Conservation (phyloP, 2,888 invertebrate genomes). For the Leptura quadrifasciata region DNA sequence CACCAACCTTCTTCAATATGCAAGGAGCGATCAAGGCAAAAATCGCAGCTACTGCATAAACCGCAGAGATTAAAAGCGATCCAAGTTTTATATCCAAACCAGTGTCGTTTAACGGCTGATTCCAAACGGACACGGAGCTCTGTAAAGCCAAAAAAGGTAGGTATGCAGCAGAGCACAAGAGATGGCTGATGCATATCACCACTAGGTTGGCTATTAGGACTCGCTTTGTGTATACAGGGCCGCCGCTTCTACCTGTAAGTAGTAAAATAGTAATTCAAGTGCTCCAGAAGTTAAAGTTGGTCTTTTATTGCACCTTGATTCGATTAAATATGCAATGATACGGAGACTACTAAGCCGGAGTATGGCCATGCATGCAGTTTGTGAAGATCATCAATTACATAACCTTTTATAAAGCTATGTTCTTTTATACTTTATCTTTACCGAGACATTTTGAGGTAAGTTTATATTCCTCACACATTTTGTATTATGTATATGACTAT, state of each 20-base stretch:
- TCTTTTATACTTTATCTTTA: too few species aligned
- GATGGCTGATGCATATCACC: slow-evolving; percentile 78
- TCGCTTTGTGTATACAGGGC: slow-evolving; percentile 75
- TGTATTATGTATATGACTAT: too few species aligned
- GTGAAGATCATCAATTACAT: too few species aligned
- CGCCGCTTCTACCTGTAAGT: slow-evolving; percentile 57
- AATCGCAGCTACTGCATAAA: slow-evolving; percentile 79
- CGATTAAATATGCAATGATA: too few species aligned
- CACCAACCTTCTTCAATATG: slow-evolving; percentile 52
- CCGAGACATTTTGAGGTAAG: too few species aligned
- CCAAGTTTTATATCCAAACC: slow-evolving; percentile 71
- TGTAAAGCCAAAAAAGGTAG: slow-evolving; percentile 79
- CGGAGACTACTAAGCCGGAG: too few species aligned
- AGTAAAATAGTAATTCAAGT: not conserved
- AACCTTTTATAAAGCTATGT: too few species aligned
- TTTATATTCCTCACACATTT: too few species aligned
- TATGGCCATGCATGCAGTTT: too few species aligned
- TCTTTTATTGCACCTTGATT: too few species aligned
- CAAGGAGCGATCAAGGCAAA: slow-evolving; percentile 75
- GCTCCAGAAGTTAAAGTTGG: not conserved
- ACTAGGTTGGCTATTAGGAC: slow-evolving; percentile 76
- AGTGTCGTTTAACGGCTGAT: slow-evolving; percentile 63
- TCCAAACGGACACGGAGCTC: slow-evolving; percentile 75
- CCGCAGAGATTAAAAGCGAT: slow-evolving; percentile 78
- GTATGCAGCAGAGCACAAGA: slow-evolving; percentile 80